Evolutionary conservation across 2,113 vertebrate species (phyloP).

Genomic region (Ranitomeya imitator): DNA sequence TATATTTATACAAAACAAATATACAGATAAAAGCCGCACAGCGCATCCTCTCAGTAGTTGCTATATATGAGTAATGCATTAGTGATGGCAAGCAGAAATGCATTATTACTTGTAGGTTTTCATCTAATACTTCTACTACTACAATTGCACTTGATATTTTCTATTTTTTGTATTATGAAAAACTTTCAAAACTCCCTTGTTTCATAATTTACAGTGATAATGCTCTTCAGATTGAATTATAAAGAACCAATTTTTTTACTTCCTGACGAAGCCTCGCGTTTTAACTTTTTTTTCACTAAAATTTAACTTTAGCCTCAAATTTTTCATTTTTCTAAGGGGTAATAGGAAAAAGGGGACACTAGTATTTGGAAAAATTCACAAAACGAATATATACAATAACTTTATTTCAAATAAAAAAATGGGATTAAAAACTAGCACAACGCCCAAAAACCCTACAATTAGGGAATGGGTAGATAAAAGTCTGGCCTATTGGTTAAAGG

Average conservation of each 20-base stretch:
- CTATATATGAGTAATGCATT: neutral
- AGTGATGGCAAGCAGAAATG: neutral
- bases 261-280: too few species aligned
- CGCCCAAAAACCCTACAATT: too few species aligned
- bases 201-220: neutral
- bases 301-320: too few species aligned
- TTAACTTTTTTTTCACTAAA: too few species aligned
- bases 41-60: neutral
- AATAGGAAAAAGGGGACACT: too few species aligned
- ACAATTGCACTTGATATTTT: neutral
- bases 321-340: too few species aligned
- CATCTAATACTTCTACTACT: neutral
- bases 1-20: constrained; percentile 3
- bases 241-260: neutral
- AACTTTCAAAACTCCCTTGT: neutral
- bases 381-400: too few species aligned
- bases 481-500: too few species aligned
- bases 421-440: too few species aligned
- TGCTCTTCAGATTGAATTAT: neutral
- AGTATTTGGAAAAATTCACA: too few species aligned
- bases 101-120: neutral
- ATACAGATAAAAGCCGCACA: constrained; percentile 8
- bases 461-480: too few species aligned
- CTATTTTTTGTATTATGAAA: neutral
- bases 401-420: too few species aligned